Evolutionary conservation across 2,797 vertebrate species (phyloP).

Genomic region (Strix occidentalis): DNA sequence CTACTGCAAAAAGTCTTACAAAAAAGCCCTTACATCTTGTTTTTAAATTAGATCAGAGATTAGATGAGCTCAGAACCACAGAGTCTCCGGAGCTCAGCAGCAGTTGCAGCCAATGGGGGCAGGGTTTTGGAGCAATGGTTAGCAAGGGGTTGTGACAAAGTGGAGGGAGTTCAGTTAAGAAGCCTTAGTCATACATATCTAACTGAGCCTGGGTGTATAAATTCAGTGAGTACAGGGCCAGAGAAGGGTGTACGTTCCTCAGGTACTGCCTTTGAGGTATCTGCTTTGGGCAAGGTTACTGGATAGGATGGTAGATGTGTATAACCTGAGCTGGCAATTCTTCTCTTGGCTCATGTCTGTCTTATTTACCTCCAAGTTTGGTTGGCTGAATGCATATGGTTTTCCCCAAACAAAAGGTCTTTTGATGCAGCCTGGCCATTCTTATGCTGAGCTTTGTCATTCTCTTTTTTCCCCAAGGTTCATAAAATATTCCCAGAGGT

Average conservation of each 20-base stretch:
- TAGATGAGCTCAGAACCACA: not conserved
- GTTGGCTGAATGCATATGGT: not conserved
- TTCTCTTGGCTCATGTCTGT: not conserved
- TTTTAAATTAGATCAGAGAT: not conserved
- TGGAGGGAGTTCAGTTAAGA: not conserved
- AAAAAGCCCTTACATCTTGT: not conserved
- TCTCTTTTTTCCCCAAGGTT: not conserved
- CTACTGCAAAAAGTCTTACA: not conserved
- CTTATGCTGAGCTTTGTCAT: not conserved
- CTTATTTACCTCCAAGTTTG: not conserved
- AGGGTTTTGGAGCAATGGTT: not conserved
- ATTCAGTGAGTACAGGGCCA: not conserved
- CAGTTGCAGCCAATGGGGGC: rapidly evolving
- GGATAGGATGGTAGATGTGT: not conserved
- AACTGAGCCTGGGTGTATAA: not conserved
- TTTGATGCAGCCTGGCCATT: not conserved
- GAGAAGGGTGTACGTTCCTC: not conserved
- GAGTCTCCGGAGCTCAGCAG: not conserved
- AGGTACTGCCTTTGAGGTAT: not conserved
- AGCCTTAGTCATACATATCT: rapidly evolving
- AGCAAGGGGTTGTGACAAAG: not conserved
- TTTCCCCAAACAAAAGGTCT: not conserved
- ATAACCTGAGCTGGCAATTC: not conserved
- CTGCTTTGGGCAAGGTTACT: not conserved
- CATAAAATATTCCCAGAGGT: not conserved